These are phyloP conservation scores for Nyctalus aviator DNA, from an alignment of 2,797 vertebrate genomes.

Conservation along the genomic window DNA sequence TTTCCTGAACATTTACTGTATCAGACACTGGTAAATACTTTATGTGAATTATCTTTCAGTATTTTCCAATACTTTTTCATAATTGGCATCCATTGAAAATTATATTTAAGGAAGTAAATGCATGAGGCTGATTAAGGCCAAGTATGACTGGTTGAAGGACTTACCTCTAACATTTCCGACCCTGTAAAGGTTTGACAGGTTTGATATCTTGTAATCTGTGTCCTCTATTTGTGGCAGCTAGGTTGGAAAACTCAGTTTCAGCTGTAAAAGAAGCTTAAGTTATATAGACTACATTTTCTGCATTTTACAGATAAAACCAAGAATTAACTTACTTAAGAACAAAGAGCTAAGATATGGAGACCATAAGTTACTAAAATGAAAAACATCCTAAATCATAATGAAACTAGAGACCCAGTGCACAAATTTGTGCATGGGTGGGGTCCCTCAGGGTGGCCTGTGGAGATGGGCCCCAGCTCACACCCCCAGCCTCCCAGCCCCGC, in stretches of 20 bases:
- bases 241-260: slow-evolving; percentile 51
- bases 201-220: neutral
- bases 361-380: slow-evolving; percentile 24
- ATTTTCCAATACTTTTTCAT: neutral
- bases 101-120: neutral
- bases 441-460: too few relatives aligned
- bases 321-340: slow-evolving; percentile 33
- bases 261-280: neutral
- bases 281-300: slow-evolving; percentile 1
- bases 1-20: slow-evolving; percentile 2
- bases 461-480: too few relatives aligned
- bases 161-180: neutral
- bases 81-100: neutral
- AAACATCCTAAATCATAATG: neutral
- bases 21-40: neutral
- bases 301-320: slow-evolving; percentile 30
- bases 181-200: neutral
- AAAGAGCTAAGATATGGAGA: slow-evolving; percentile 47
- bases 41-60: neutral
- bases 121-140: neutral
- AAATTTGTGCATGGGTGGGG: too few relatives aligned
- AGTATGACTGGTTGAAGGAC: neutral
- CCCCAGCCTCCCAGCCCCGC: too few relatives aligned
- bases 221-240: neutral
- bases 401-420: too few relatives aligned